These are phyloP conservation scores for Quadriops clusia DNA, from an alignment of 2,888 invertebrate genomes.

Conservation along the genomic window DNA sequence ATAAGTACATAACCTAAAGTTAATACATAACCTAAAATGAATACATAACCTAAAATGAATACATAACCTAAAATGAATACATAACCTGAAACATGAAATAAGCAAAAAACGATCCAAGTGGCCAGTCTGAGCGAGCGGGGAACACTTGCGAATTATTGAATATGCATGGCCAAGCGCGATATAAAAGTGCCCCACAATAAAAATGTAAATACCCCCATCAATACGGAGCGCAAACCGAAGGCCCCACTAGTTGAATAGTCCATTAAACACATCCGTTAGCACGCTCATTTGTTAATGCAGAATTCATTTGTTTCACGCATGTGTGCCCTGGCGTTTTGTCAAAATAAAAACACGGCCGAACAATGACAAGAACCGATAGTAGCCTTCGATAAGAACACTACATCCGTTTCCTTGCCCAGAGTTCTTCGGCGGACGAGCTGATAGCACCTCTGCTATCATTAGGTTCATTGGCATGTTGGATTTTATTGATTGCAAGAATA, in stretches of 20 bases:
- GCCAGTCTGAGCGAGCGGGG: too few relatives aligned
- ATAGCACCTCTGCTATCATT: slow-evolving; percentile 14
- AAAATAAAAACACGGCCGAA: slow-evolving; percentile 25
- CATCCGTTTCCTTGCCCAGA: slow-evolving; percentile 27
- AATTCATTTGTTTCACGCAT: slow-evolving; percentile 34
- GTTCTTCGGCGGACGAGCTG: slow-evolving; percentile 21
- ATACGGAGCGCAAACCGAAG: slow-evolving; percentile 14
- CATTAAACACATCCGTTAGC: slow-evolving; percentile 33
- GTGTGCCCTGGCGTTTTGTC: slow-evolving; percentile 29
- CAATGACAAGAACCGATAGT: slow-evolving; percentile 31
- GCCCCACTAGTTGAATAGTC: slow-evolving; percentile 25
- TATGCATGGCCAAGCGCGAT: slow-evolving; percentile 16
- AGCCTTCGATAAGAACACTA: slow-evolving; percentile 26
- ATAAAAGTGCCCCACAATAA: slow-evolving; percentile 17
- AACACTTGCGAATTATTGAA: slow-evolving; percentile 12
- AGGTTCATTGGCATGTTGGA: slow-evolving; percentile 16
- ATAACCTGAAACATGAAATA: too few relatives aligned
- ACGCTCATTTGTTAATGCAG: slow-evolving; percentile 33
- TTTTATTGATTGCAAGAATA: too few relatives aligned
- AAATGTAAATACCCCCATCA: slow-evolving; percentile 25
- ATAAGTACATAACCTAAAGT: too few relatives aligned
- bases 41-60: too few relatives aligned
- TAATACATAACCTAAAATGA: too few relatives aligned
- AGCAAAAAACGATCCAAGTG: too few relatives aligned
- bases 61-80: too few relatives aligned